Evolutionary conservation across 2,113 vertebrate genomes (phyloP), one percentile per base, ranked within the genome.

Genomic region (Oryzias celebensis): DNA sequence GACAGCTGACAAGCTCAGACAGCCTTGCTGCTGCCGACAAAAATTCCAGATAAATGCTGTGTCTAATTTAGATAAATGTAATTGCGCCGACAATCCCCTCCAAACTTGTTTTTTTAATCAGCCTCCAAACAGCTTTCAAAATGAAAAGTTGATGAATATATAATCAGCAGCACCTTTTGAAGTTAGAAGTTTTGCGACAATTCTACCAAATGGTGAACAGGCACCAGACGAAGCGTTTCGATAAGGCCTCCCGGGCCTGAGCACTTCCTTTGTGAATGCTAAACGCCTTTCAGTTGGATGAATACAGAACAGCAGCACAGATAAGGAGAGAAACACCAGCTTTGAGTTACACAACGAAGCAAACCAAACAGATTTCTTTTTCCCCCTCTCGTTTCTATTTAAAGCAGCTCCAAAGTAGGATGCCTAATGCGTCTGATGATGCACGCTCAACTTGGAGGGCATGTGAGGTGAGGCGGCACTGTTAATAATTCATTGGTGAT

Each of bases 401-500:
- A 20, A 1, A 79, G 85, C 44, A 1, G 45, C 57, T 78, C 75
- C 62, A 55, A 78, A 84, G 80, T 65, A 52, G 70, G 67, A 65
- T 50, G 56, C 69, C 66, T 77, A 64, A 85, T 57, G 73, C 47
- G 53, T 78, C 48, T 75, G 79, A 80, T 82, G 79, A 85, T 87
- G 86, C 71, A 60, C 72, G 69, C 45, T 60, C 23, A 81, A 76
- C 46, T 28, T 53, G 18, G 75, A 78, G 81, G 60, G 79, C 69
- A 74, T 78, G 68, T 71, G 67, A 80, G 81, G 78, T 81, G 58
- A 65, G 52, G 55, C 65, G 23, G 71, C 17, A 3, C 44, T 42
- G 51, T 82, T 60, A 85, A 85, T 85, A 84, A 89, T 83, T 77
- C 23, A 88, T 70, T 46, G 17, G 76, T 75, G 60, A 75, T 50